Conservation (phyloP, 2,888 invertebrate species). For the Amiota communis region DNA sequence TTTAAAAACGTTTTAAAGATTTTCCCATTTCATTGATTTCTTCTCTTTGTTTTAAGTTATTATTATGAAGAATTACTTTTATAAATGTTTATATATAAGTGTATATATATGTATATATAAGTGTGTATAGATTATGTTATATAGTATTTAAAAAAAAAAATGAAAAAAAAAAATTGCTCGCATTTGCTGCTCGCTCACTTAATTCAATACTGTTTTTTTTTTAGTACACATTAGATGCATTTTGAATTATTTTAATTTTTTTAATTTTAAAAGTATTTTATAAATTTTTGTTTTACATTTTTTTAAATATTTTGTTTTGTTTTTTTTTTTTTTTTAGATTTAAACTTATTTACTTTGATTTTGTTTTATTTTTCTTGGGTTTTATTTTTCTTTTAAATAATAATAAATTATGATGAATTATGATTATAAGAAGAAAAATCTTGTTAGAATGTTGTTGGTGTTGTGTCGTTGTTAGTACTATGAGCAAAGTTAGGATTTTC, state of each 20-base stretch:
- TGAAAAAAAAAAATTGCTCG: constrained; percentile 38
- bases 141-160: constrained; percentile 34
- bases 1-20: constrained; percentile 23
- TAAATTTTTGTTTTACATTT: not conserved
- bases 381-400: constrained; percentile 16
- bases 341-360: constrained; percentile 36
- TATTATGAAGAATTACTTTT: constrained; percentile 15
- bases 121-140: constrained; percentile 4
- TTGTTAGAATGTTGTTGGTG: constrained; percentile 9
- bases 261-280: constrained; percentile 33
- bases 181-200: constrained; percentile 43
- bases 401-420: constrained; percentile 66
- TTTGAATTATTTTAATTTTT: not conserved
- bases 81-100: constrained; percentile 19
- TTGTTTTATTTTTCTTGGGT: constrained; percentile 54
- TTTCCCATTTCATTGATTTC: no score
- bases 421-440: constrained; percentile 11
- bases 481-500: constrained; percentile 25
- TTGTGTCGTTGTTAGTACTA: constrained; percentile 9
- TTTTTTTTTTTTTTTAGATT: constrained; percentile 55
- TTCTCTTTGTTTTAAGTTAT: not conserved
- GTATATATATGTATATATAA: constrained; percentile 26
- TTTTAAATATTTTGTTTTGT: no score
- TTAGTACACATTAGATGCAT: constrained; percentile 63
- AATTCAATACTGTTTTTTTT: constrained; percentile 58